Base-by-base conservation (phyloP, 2,797 vertebrate species). In the Zalophus californianus region DNA sequence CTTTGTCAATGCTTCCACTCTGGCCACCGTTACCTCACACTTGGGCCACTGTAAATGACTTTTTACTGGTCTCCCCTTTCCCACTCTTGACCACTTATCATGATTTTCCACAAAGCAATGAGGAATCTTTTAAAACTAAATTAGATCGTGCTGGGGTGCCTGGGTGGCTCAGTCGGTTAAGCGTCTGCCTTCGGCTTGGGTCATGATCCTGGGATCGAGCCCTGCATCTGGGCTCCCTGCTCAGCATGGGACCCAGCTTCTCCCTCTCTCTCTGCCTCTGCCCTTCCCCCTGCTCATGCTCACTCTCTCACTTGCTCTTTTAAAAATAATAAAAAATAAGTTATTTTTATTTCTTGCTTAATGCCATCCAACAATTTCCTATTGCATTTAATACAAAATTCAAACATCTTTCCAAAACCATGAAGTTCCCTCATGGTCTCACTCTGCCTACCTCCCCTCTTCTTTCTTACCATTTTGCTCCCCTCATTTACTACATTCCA, bases 121-220 rank as follows among this genome's bases (percentile, higher is more conserved):
- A 54, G 25, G 23, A 83, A 86, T 48, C 84, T 82, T 96, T 90
- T 41, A 58, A 86, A 91, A 89, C 54, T 12, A 94, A 84, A 18
- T 68, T 38, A 86, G 8, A 75, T 50, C 15, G 11, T 35, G 38
- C 29, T 80, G 62, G 32, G 14, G 15, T 16, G 32, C 29, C 32
- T n/a, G 3, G 62, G 15, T 66, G 32, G 32, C 62, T 66, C 62
- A 66, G 62, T 16, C 2, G 0, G 62, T 66, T n/a, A n/a, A 66
- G 62, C 14, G 6, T 66, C 62, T n/a, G 32, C 7, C 62, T 16
- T 66, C 29, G 8, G 15, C 62, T n/a, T n/a, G 62, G 62, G 15
- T 66, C 32, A 66, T 66, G 32, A 66, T 32, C 32, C 62, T 66
- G 32, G 15, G 62, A 66, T 66, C 0, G 0, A 66, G 29, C 29